Evolutionary conservation across 1,140 invertebrate genomes (phyloP).

Genomic region (Drosophila malerkotliana): DNA sequence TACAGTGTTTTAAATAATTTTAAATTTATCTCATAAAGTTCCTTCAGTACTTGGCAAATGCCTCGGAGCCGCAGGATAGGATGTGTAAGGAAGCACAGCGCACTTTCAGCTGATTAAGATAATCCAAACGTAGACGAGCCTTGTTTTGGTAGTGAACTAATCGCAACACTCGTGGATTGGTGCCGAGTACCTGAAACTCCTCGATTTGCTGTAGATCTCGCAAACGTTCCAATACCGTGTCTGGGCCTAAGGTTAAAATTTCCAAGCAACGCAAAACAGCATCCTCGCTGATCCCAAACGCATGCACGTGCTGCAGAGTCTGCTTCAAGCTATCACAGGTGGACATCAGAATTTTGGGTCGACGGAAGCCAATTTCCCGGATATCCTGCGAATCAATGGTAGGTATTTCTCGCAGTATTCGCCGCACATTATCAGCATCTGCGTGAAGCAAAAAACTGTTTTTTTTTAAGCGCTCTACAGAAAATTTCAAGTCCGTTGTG

Average conservation of each 20-base stretch:
- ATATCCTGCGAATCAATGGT: constrained; percentile 85
- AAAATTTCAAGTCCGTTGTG: constrained; percentile 84
- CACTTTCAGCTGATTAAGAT: constrained; percentile 85
- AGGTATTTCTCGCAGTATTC: constrained; percentile 85
- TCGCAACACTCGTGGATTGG: constrained; percentile 85
- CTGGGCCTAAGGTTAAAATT: constrained; percentile 85
- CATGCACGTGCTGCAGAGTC: constrained; percentile 84
- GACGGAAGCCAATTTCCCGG: constrained; percentile 83
- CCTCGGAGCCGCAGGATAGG: constrained; percentile 84
- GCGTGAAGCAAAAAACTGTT: constrained; percentile 85
- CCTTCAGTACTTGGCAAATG: constrained; percentile 85
- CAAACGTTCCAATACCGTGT: constrained; percentile 85
- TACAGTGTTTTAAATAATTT: neutral
- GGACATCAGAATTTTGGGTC: constrained; percentile 86
- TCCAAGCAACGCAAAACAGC: constrained; percentile 84
- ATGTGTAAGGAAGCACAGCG: constrained; percentile 86
- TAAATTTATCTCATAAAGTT: neutral
- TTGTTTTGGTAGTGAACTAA: constrained; percentile 86
- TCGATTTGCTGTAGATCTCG: constrained; percentile 85
- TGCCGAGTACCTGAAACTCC: constrained; percentile 85
- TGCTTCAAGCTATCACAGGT: constrained; percentile 84
- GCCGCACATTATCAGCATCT: constrained; percentile 85
- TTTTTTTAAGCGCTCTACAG: constrained; percentile 84
- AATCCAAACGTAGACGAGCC: constrained; percentile 84
- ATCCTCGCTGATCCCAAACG: constrained; percentile 84